phyloP scores from a whole-genome alignment of 2,113 vertebrate genomes.

The Diadophis punctatus region DNA sequence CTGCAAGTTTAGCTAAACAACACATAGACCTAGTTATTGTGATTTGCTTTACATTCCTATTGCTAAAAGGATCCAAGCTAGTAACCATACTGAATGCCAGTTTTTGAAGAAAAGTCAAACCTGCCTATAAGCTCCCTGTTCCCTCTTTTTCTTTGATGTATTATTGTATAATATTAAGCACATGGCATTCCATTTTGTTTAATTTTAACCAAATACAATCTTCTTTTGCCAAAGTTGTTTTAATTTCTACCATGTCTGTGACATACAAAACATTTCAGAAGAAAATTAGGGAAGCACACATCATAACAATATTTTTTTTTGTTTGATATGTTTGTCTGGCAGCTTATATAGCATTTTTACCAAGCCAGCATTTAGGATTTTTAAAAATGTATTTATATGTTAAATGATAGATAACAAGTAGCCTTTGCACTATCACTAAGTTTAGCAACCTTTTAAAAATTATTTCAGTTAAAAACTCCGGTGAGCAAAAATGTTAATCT shows the following conservation, averaged over 20 bases:
- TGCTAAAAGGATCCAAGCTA: background rate
- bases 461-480: background rate
- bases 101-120: background rate
- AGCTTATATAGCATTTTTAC: slow-evolving; percentile 27
- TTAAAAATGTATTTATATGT: slow-evolving; percentile 22
- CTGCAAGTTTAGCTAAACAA: background rate
- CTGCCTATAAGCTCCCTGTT: background rate
- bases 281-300: slow-evolving; percentile 10
- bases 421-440: slow-evolving; percentile 24
- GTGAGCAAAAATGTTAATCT: slow-evolving; percentile 37
- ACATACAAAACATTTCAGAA: slow-evolving; percentile 5
- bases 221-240: slow-evolving; percentile 7
- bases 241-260: slow-evolving; percentile 1
- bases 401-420: slow-evolving; percentile 7
- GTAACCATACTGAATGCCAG: background rate
- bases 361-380: slow-evolving; percentile 36
- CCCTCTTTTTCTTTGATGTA: background rate
- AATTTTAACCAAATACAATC: background rate
- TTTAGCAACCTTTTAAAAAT: slow-evolving; percentile 2
- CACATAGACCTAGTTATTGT: background rate
- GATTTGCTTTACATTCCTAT: background rate
- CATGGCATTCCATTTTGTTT: background rate
- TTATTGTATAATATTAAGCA: background rate
- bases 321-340: background rate
- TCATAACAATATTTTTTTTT: background rate